These are phyloP conservation scores for Halictus ligatus DNA, from an alignment of 2,888 invertebrate genomes.

Conservation along the genomic window DNA sequence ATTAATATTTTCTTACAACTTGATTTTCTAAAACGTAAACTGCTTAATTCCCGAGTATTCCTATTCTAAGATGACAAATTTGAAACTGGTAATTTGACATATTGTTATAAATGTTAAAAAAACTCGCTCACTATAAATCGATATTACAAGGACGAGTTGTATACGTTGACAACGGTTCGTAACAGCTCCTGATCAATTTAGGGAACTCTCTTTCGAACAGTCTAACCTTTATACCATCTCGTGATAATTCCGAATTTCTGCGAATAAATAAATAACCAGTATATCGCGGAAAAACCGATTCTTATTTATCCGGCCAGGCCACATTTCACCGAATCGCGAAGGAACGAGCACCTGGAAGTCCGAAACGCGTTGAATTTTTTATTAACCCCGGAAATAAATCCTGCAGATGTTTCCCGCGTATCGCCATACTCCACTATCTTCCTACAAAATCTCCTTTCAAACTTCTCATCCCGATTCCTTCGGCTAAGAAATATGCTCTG, in stretches of 20 bases:
- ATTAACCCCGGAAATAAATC: conserved; percentile 16
- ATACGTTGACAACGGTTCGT: background rate
- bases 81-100: too few species aligned
- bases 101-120: too few species aligned
- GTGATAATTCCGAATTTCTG: background rate
- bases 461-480: background rate
- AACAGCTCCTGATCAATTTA: background rate
- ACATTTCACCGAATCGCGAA: background rate
- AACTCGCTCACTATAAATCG: background rate
- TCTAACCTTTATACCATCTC: background rate
- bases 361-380: conserved; percentile 9
- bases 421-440: background rate
- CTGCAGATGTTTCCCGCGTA: background rate
- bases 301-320: background rate
- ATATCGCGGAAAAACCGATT: conserved; percentile 13
- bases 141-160: background rate
- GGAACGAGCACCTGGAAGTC: conserved; percentile 18
- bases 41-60: too few species aligned
- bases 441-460: background rate
- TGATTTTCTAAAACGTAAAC: too few species aligned
- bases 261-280: conserved; percentile 3
- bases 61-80: too few species aligned
- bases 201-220: background rate
- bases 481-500: background rate
- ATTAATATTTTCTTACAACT: too few species aligned